Conservation (phyloP, 2,888 invertebrate species). For the Ophion obscuratus region DNA sequence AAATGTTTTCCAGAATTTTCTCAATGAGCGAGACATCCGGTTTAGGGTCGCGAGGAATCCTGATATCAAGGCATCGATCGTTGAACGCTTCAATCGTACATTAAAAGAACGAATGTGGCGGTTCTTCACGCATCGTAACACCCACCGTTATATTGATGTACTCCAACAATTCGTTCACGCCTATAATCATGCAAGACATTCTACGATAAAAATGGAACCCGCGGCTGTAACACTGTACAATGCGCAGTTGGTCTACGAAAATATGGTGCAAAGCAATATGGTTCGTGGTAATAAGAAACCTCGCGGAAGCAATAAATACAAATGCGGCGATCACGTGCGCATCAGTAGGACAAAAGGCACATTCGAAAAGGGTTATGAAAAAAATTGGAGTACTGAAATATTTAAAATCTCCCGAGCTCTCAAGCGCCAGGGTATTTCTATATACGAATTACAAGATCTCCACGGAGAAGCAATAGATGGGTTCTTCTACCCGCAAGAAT, state of each 20-base stretch:
- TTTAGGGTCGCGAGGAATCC: slow-evolving; percentile 70
- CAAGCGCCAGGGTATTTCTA: slow-evolving; percentile 60
- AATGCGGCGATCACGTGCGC: slow-evolving; percentile 13
- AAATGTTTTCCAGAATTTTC: slow-evolving; percentile 48
- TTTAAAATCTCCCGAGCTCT: slow-evolving; percentile 54
- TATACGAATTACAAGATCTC: slow-evolving; percentile 69
- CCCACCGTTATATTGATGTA: slow-evolving; percentile 66
- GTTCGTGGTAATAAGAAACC: no score
- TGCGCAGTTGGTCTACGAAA: neutral
- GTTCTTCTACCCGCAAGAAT: neutral
- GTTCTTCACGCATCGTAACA: slow-evolving; percentile 49
- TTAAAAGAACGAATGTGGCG: slow-evolving; percentile 70
- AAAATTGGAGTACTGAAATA: slow-evolving; percentile 42
- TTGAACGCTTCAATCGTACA: slow-evolving; percentile 77
- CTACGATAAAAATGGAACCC: neutral
- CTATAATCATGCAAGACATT: slow-evolving; percentile 70
- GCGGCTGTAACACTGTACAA: no score
- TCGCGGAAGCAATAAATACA: no score
- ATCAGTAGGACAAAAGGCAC: slow-evolving; percentile 11
- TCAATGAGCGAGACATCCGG: slow-evolving; percentile 71
- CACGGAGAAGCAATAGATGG: slow-evolving; percentile 49
- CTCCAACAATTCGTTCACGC: slow-evolving; percentile 65
- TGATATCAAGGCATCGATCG: slow-evolving; percentile 75
- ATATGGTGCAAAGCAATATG: neutral
- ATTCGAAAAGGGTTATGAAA: slow-evolving; percentile 52